A percentile compares a stretch with the other conserved stretches of the same genome.
phyloP scores from a whole-genome alignment of 2,888 invertebrate genomes.

The Tinea trinotella region DNA sequence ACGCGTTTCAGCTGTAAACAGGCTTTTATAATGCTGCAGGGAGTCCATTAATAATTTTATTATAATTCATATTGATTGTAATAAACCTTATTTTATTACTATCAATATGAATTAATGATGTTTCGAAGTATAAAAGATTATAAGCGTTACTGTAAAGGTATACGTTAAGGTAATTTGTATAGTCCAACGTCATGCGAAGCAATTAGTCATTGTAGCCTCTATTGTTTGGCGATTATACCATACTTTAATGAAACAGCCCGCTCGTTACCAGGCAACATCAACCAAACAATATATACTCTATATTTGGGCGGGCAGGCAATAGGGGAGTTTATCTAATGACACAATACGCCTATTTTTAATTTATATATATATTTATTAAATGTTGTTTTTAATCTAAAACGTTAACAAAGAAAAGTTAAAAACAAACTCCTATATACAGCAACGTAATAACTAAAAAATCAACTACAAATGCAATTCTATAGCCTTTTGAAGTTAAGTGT shows the following conservation, averaged over 20 bases:
- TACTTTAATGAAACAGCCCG: constrained; percentile 30
- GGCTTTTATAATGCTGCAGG: neutral
- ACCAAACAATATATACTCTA: constrained; percentile 32
- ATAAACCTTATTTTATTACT: too few species aligned
- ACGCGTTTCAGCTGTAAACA: neutral
- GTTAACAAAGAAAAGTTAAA: neutral
- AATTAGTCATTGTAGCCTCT: constrained; percentile 14
- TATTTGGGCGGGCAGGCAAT: neutral
- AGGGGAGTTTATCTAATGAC: neutral
- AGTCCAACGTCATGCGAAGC: constrained; percentile 11
- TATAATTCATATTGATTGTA: too few species aligned
- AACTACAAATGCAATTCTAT: too few species aligned
- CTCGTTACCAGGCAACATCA: constrained; percentile 36
- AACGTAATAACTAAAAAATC: too few species aligned
- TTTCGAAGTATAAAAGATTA: constrained; percentile 6
- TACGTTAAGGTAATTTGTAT: constrained; percentile 13
- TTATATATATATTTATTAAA: neutral
- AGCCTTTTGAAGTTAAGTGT: neutral
- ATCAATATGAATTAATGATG: neutral
- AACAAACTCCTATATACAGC: too few species aligned
- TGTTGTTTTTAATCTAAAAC: neutral
- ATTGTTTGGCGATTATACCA: constrained; percentile 15
- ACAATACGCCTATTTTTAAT: neutral
- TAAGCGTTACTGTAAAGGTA: neutral
- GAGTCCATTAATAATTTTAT: neutral